Percentiles rank a stretch among this genome's conserved stretches.
These are phyloP conservation scores for Biston betularia DNA, from an alignment of 2,888 invertebrate species.

Conservation along the genomic window DNA sequence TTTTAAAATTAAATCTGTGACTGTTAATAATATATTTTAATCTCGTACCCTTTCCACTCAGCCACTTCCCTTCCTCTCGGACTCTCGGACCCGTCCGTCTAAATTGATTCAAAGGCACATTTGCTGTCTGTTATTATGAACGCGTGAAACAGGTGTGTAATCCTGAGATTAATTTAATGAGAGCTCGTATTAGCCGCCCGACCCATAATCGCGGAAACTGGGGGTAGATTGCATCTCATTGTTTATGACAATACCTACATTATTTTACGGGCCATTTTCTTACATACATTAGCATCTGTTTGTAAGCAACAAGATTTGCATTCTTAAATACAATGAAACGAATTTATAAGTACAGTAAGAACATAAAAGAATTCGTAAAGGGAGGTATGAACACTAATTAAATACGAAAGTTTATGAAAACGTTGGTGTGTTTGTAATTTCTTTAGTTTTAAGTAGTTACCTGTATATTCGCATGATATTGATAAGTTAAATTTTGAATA, in stretches of 20 bases:
- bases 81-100: constrained; percentile 1
- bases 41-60: not conserved
- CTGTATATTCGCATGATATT: no score
- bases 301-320: constrained; percentile 22
- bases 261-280: constrained; percentile 45
- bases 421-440: no score
- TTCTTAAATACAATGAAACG: constrained; percentile 32
- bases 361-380: not conserved
- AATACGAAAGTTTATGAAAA: no score
- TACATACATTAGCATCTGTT: constrained; percentile 38
- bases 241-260: constrained; percentile 48
- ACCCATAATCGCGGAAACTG: constrained; percentile 36
- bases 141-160: constrained; percentile 55
- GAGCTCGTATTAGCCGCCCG: constrained; percentile 42
- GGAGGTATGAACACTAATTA: no score
- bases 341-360: not conserved
- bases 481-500: no score
- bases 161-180: constrained; percentile 57
- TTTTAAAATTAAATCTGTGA: no score
- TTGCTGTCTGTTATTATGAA: constrained; percentile 19
- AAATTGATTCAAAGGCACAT: constrained; percentile 13
- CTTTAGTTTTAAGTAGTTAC: no score
- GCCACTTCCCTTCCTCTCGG: not conserved
- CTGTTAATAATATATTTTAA: no score
- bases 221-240: constrained; percentile 33